These are phyloP conservation scores for Epinotia nisella DNA, from an alignment of 2,888 invertebrate species.

Conservation along the genomic window DNA sequence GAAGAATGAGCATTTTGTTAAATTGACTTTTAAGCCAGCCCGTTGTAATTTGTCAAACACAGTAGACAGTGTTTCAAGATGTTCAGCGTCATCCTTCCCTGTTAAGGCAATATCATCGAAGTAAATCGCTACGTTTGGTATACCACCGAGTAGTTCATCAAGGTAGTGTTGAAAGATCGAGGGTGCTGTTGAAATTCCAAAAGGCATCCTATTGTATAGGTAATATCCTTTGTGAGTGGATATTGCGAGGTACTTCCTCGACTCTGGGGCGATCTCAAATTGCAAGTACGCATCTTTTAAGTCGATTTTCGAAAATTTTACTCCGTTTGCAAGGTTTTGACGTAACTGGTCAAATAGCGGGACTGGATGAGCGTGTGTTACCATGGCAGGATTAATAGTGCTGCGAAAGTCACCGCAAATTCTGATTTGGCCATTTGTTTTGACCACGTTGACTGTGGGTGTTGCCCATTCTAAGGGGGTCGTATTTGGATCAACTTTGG, in stretches of 20 bases:
- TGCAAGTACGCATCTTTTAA: conserved; percentile 22
- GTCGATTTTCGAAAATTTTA: conserved; percentile 18
- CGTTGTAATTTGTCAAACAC: conserved; percentile 30
- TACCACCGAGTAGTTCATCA: conserved; percentile 28
- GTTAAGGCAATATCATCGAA: conserved; percentile 44
- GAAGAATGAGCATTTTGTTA: too few species aligned
- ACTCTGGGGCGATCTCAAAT: conserved; percentile 26
- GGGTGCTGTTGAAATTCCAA: conserved; percentile 40
- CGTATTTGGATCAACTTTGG: conserved; percentile 11
- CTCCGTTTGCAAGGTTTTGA: conserved; percentile 21
- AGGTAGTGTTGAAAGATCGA: conserved; percentile 46
- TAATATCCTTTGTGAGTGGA: conserved; percentile 22
- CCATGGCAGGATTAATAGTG: conserved; percentile 31
- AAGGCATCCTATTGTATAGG: conserved; percentile 41
- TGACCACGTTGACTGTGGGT: conserved; percentile 21
- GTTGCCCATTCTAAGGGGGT: conserved; percentile 22
- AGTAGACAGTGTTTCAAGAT: conserved; percentile 10
- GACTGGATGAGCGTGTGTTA: conserved; percentile 36
- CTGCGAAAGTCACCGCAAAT: conserved; percentile 39
- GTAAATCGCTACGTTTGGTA: conserved; percentile 36
- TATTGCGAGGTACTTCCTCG: conserved; percentile 20
- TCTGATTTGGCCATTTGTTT: conserved; percentile 25
- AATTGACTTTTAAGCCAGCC: conserved; percentile 1
- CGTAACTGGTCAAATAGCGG: conserved; percentile 43
- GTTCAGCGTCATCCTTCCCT: conserved; percentile 17